Base-by-base conservation (phyloP, 2,888 invertebrate genomes). In the Patella depressa region DNA sequence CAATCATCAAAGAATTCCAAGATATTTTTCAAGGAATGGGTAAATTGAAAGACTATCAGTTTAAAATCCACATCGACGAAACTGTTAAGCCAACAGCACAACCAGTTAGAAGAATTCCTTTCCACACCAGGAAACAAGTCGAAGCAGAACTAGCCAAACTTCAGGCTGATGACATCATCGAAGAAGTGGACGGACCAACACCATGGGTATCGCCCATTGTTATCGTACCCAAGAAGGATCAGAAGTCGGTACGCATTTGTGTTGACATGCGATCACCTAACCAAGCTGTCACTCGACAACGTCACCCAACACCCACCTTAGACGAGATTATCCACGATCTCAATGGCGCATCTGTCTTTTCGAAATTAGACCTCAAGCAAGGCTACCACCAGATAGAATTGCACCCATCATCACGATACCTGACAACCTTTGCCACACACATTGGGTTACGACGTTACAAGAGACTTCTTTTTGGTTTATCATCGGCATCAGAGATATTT, bases 401-500 rank as follows among this genome's bases (percentile, higher is more conserved):
- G 1, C 80, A 82, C 12, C 72, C 77, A 53, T 53, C 76, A 2
- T 82, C 79, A 19, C 57, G 86, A 19, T 76, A 82, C 71, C 83
- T 83, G 34, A 34, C 34, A 34, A 34, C 34, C 7, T 34, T 34
- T 34, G 34, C 34, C 34, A 34, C 34, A 34, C 7, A 82, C 72
- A 17, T 79, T 45, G 83, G 82, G 15, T 29, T 83, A 15, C 77
- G 71, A 57, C 53, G 82, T 57, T 84, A 83, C 15, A 29, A 29
- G 19, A 34, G 34, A 71, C 71, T 71, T 70, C 83, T 77, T 17
- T 86, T 85, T 77, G 86, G 85, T 12, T 78, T 83, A 15, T 82
- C 79, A 2, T 91, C 90, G 73, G 93, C 93, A 7, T 90, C 91
- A 0, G 92, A 92, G 84, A 84, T 91, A 2, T 92, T 91, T 80